Base-by-base conservation (phyloP, 2,113 vertebrate genomes). In the Myotis brandtii region DNA sequence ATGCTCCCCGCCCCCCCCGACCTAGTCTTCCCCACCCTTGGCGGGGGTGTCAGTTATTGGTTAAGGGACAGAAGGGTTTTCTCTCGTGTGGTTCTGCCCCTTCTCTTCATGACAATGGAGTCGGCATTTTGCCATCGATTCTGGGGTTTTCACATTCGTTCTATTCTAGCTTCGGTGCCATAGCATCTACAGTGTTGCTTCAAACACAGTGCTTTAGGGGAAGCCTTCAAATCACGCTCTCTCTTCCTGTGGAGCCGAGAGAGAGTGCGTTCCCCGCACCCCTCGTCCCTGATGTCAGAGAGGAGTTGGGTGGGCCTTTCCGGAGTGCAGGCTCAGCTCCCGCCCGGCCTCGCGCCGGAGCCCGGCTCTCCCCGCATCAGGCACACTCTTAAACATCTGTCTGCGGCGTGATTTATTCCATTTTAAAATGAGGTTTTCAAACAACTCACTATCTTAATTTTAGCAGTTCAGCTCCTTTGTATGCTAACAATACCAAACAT, bases 391-490 rank as follows among this genome's bases (percentile, higher is more conserved):
- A 93, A 98, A 98, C 97, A 96, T 95, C 76, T 92, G 97, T 94
- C 95, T 97, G 97, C 83, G 91, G 52, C 27, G 9, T 97, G 86
- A 96, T 96, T 98, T 97, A 97, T 98, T 98, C 98, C 98, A 62
- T 89, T 96, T 96, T 88, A 98, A 98, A 98, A 95, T 82, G 62
- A 97, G 94, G 96, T 98, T 98, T 98, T 98, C 98, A 98, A 98
- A 98, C 98, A 98, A 98, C 97, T 98, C 96, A 20, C 93, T 97
- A 54, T 97, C 96, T 98, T 98, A 97, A 97, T 98, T 98, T 98
- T 97, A 98, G 94, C 96, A 97, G 96, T 98, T 98, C 97, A 92
- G 97, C 86, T 97, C 96, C 97, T 97, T 97, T 97, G 98, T 98
- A 95, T 91, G 96, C 72, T 97, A 97, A 98, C 97, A 98, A 97